Conservation (phyloP, 30 jellyfish, hydroid and myxozoan genomes). For the Clytia hemisphaerica region DNA sequence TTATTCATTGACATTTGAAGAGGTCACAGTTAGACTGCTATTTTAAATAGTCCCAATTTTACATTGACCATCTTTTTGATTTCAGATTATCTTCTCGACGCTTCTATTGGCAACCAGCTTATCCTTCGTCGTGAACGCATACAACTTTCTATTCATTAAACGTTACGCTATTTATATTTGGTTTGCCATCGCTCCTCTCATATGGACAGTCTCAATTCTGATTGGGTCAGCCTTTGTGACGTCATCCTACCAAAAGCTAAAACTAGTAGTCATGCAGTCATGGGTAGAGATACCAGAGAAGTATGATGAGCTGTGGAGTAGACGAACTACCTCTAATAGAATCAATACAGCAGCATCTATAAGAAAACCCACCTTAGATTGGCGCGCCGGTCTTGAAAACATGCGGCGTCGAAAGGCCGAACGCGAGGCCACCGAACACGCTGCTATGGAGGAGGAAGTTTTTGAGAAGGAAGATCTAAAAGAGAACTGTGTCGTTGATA, state of each 20-base stretch:
- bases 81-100: conserved; percentile 19
- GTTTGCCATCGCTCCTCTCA: conserved; percentile 38
- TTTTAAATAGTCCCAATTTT: too few species aligned
- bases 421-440: not conserved
- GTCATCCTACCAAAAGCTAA: conserved; percentile 18
- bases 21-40: too few species aligned
- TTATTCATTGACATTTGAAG: not conserved
- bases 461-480: too few species aligned
- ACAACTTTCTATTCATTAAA: conserved; percentile 28
- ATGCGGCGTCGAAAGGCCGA: conserved; percentile 11
- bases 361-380: not conserved
- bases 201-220: conserved; percentile 33
- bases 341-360: too few species aligned
- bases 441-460: too few species aligned
- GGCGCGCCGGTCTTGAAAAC: conserved; percentile 20
- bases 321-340: not conserved
- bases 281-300: conserved; percentile 53
- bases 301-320: conserved; percentile 42
- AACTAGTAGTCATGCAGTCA: conserved; percentile 31
- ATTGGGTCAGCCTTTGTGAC: conserved; percentile 34
- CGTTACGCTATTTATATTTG: conserved; percentile 41
- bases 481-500: too few species aligned
- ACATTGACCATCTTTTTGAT: not conserved
- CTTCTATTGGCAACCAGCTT: conserved; percentile 25
- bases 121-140: conserved; percentile 43